phyloP scores from a whole-genome alignment of 2,113 vertebrate genomes.

The Microcebus tavaratra region DNA sequence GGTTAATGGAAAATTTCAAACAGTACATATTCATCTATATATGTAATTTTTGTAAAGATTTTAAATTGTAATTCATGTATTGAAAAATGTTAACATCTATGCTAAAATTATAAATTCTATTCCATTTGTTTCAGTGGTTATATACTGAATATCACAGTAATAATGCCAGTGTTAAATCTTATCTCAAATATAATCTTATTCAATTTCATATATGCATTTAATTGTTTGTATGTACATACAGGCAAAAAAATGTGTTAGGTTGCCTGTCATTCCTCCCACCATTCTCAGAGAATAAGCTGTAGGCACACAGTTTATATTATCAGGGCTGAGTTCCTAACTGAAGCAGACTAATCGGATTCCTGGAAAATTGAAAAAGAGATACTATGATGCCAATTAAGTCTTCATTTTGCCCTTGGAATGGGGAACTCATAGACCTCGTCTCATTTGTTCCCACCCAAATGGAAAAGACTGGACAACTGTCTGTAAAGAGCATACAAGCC shows the following conservation, averaged over 20 bases:
- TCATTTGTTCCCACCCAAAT: not conserved
- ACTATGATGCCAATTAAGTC: not conserved
- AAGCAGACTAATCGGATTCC: not conserved
- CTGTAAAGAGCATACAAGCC: not conserved
- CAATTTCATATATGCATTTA: not conserved
- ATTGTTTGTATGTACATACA: not conserved
- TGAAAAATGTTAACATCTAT: not conserved
- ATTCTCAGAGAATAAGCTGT: not conserved
- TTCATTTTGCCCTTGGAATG: conserved; percentile 18
- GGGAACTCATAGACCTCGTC: not conserved
- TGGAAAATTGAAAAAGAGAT: not conserved
- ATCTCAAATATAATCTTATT: not conserved
- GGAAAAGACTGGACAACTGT: not conserved
- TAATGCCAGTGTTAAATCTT: not conserved
- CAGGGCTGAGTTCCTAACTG: not conserved
- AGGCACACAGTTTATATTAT: not conserved
- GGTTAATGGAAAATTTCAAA: not conserved
- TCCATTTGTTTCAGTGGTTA: not conserved
- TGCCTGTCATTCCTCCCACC: not conserved
- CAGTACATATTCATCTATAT: not conserved
- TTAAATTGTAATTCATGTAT: not conserved
- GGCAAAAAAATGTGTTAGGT: not conserved
- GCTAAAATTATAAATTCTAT: not conserved
- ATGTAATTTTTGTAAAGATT: not conserved
- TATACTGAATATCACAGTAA: not conserved